Evolutionary conservation across 2,888 invertebrate genomes (phyloP), one percentile per base, ranked within the genome.

Genomic region (Trissonchulus latispiculum): DNA sequence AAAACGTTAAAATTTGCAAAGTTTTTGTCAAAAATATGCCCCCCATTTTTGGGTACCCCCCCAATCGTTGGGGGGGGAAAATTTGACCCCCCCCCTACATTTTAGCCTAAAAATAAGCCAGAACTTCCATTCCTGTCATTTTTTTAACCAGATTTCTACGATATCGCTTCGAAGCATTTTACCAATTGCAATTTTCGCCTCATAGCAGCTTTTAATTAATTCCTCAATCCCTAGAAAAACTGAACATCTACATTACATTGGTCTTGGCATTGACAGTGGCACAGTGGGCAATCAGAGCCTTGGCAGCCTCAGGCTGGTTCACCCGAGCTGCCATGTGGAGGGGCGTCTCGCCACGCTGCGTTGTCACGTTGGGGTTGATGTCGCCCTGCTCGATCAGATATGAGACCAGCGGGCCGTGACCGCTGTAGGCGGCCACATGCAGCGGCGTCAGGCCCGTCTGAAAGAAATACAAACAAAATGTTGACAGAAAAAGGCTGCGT

Each of bases 351-450:
- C 96, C 99, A 71, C 99, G 88, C 18, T 99, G 93, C 0, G 99
- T 99, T 37, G 95, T 93, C 77, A 93, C 92, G 86, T 99, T 96
- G 75, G 96, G 95, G 85, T 93, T 94, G 29, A 97, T 96, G 81
- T 95, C 95, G 83, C 3, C 33, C 36, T 97, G 94, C 87, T 99
- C 97, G 78, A 99, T 89, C 80, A 99, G 88, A 85, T 93, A 96
- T 80, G 97, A 95, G 75, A 97, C 97, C 82, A 99, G 99, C 86
- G 96, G 96, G 95, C 97, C 96, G 86, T 96, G 95, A 73, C 99
- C 99, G 97, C 99, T 99, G 86, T 99, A 99, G 76, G 95, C 92
- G 29, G 97, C 96, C 75, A 99, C 97, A 85, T 99, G 99, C 72
- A 99, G 88, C 0, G 97, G 97, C 1, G 97, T 96, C 82, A 99